Evolutionary conservation across 2,888 invertebrate genomes (phyloP), one percentile per base, ranked within the genome.

Genomic region (Onchidella celtica): DNA sequence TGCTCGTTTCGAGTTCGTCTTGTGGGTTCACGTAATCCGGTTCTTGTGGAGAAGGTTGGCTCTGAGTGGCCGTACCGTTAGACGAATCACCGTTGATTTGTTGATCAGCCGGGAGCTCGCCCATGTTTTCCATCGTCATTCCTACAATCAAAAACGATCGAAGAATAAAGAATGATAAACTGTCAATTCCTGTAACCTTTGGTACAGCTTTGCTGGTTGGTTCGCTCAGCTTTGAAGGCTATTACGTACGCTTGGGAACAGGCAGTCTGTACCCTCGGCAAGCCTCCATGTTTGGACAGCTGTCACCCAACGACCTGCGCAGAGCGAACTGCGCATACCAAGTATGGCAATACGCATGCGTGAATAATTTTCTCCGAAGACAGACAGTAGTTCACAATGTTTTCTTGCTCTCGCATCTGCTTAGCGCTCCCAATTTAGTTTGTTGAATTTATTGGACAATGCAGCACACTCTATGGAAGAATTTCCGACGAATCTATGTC

Each of bases 91-190:
- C 79, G 89, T 89, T 90, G 89, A 91, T 91, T 90, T 91, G 91
- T 90, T 92, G 92, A 88, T 93, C 92, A 87, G 87, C 84, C 80
- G 89, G 89, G 88, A 93, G 89, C 89, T 93, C 93, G 86, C 92
- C 92, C 91, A 93, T 92, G 90, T 92, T 93, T 91, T 93, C 93
- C 93, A 93, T 93, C 91, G 92, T 93, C 92, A 92, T 91, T 91
- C 91, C 88, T 91, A 89, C 87, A 90, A 91, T 89, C 88, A 90
- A 90, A 87, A 89, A 89, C 87, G 90, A 91, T 91, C 91, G 89
- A 90, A 91, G 89, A 89, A 89, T 88, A 89, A 89, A 90, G 88
- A 90, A 90, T 90, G 89, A 90, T 90, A 89, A 89, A 90, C 89
- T 90, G 91, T 90, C 90, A 91, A 88, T 89, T 89, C 87, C 85